Evolutionary conservation across 2,888 invertebrate genomes (phyloP), one percentile per base, ranked within the genome.

Genomic region (Tuta absoluta): DNA sequence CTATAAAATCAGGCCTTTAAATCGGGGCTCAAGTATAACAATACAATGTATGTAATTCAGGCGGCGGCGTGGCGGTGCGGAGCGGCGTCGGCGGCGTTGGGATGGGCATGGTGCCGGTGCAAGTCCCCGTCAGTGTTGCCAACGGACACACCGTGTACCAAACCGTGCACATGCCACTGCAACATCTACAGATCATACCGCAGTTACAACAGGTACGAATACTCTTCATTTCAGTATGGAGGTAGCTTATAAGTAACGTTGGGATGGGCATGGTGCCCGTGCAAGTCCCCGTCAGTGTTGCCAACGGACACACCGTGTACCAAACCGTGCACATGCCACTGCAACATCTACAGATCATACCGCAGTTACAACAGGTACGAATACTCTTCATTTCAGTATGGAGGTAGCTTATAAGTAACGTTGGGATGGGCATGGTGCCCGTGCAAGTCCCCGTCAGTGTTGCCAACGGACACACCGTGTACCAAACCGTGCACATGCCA

Each of bases 111-210:
- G 96, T 98, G 62, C 97, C 97, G 0, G 96, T 98, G 4, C 98
- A 98, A 85, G 96, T 98, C 67, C 98, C 98, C 0, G 96, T 98
- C 69, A 94, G 95, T 60, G 94, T 96, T 63, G 93, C 95, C 41
- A 96, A 96, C 83, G 98, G 98, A 0, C 98, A 98, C 87, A 98
- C 98, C 0, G 95, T 98, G 66, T 96, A 98, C 85, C 98, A 99
- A 84, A 98, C 98, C 0, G 95, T 99, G 0, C 98, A 98, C 82
- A 95, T 99, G 75, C 98, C 98, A 0, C 93, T 98, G 19, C 93
- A 93, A 57, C 94, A 94, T 68, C 87, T 95, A 77, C 96, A 95
- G 84, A 94, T 97, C 80, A 95, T 97, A 75, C 97, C 96, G n/a
- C 97, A 96, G 85, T 87, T 96, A 70, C 28, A 28, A 28, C 28